Conservation (phyloP, 2,888 invertebrate genomes). For the Tetragonisca angustula region DNA sequence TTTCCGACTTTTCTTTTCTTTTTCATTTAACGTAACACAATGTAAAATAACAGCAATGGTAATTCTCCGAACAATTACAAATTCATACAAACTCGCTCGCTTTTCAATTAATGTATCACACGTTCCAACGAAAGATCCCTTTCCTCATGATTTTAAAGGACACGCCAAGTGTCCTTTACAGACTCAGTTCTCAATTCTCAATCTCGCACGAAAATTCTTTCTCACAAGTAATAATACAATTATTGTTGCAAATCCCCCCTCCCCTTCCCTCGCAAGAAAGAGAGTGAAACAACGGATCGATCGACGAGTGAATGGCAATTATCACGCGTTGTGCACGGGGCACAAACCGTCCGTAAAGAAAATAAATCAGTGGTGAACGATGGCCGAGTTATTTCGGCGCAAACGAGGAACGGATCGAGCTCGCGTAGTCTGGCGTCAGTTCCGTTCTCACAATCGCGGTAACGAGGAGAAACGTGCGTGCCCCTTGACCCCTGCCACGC, state of each 20-base stretch:
- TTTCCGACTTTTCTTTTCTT: too few species aligned
- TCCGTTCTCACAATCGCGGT: slow-evolving; percentile 32
- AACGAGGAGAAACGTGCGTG: slow-evolving; percentile 52
- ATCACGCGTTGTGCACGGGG: too few species aligned
- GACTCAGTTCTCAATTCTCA: too few species aligned
- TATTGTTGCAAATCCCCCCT: too few species aligned
- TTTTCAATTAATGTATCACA: neutral
- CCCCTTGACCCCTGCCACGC: slow-evolving; percentile 67
- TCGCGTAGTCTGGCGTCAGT: neutral
- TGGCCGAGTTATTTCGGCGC: neutral
- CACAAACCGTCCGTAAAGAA: too few species aligned
- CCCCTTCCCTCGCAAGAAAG: too few species aligned
- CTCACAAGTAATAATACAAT: too few species aligned
- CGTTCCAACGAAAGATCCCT: too few species aligned
- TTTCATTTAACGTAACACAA: neutral
- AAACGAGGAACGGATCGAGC: neutral
- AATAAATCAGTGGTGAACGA: neutral
- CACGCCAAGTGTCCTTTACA: too few species aligned
- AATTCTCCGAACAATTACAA: neutral
- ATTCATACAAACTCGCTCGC: neutral
- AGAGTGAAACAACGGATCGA: too few species aligned
- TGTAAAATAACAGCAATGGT: neutral
- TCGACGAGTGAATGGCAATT: too few species aligned
- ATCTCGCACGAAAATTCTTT: neutral
- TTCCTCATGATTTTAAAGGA: too few species aligned